Evolutionary conservation across 1,140 invertebrate genomes (phyloP).

Genomic region (Palaemon carinicauda): DNA sequence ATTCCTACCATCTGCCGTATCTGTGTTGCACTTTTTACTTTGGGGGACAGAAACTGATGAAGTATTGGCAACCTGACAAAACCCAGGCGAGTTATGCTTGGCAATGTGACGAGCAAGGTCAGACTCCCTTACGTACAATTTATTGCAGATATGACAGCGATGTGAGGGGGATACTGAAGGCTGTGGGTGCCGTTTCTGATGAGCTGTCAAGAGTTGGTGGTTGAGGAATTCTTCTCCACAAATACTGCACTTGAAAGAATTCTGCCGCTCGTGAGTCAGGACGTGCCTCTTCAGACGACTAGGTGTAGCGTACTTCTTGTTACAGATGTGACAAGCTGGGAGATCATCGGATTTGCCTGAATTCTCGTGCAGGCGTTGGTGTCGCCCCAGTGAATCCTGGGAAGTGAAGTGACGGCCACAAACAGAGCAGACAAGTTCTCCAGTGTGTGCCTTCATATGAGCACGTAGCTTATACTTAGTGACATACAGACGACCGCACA

Average conservation of each 20-base stretch:
- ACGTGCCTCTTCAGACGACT: constrained; percentile 34
- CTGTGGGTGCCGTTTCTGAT: constrained; percentile 21
- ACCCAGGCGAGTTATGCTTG: neutral
- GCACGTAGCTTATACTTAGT: constrained; percentile 46
- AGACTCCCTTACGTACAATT: constrained; percentile 12
- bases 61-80: neutral
- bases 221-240: constrained; percentile 37
- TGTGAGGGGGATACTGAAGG: neutral
- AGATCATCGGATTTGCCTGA: constrained; percentile 20
- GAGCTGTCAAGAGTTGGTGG: constrained; percentile 36
- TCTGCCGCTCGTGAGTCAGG: constrained; percentile 43
- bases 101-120: constrained; percentile 37
- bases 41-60: neutral
- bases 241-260: constrained; percentile 23
- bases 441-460: constrained; percentile 52
- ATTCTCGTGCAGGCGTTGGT: constrained; percentile 35
- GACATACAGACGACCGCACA: constrained; percentile 42
- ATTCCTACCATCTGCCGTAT: neutral
- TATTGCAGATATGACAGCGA: constrained; percentile 35
- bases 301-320: constrained; percentile 44
- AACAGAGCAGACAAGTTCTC: constrained; percentile 38
- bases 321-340: constrained; percentile 36
- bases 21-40: neutral
- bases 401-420: constrained; percentile 48
- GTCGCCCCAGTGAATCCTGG: constrained; percentile 45